phyloP scores from a whole-genome alignment of 2,797 vertebrate genomes.

The Pipistrellus nathusii region DNA sequence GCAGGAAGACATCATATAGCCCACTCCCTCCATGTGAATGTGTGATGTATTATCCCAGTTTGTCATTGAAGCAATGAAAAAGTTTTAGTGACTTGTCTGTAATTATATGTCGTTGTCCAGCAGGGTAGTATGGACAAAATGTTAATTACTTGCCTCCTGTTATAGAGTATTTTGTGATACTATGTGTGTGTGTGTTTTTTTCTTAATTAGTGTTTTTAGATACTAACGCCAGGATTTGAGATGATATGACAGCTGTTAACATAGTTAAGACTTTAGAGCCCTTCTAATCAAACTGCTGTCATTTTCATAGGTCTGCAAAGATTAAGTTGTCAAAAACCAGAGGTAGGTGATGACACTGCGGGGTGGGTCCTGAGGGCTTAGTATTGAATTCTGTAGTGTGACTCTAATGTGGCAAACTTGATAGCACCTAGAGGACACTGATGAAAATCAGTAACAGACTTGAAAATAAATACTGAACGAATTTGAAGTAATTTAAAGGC shows the following conservation, averaged over 20 bases:
- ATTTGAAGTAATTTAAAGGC: constrained; percentile 40
- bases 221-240: constrained; percentile 20
- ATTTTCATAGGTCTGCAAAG: constrained; percentile 10
- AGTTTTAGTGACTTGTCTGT: neutral
- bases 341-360: constrained; percentile 47
- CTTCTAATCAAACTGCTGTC: constrained; percentile 46
- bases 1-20: neutral
- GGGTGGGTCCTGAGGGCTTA: constrained; percentile 32
- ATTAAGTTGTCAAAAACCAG: constrained; percentile 31
- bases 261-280: constrained; percentile 37
- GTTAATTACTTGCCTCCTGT: constrained; percentile 26
- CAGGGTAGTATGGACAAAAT: neutral
- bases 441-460: constrained; percentile 32
- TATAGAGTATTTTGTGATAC: neutral
- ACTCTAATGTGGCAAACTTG: constrained; percentile 32
- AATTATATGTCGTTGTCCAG: neutral
- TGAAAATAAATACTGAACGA: constrained; percentile 41
- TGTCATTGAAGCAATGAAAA: neutral
- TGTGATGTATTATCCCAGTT: constrained; percentile 1
- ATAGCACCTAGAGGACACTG: constrained; percentile 14
- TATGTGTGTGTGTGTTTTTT: neutral
- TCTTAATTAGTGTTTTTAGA: constrained; percentile 50
- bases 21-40: neutral
- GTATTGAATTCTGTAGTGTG: constrained; percentile 43
- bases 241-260: constrained; percentile 34